phyloP scores from a whole-genome alignment of 2,888 invertebrate genomes.

The Pterostichus niger region DNA sequence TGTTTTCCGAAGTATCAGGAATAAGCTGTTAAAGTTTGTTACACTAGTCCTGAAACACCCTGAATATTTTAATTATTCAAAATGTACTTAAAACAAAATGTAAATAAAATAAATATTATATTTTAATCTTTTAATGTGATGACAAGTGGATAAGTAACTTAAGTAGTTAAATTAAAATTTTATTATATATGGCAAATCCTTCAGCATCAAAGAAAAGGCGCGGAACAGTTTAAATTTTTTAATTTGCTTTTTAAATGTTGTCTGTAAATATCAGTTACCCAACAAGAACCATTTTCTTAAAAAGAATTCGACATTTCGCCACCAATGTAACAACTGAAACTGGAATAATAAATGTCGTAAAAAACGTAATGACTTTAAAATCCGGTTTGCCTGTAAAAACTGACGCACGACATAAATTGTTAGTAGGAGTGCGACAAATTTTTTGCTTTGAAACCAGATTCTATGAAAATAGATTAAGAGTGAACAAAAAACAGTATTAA shows the following conservation, averaged over 20 bases:
- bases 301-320: slow-evolving; percentile 4
- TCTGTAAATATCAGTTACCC: slow-evolving; percentile 39
- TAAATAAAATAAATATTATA: too few species aligned
- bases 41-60: too few species aligned
- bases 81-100: too few species aligned
- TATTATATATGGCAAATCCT: too few species aligned
- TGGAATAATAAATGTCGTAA: slow-evolving; percentile 26
- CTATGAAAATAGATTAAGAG: slow-evolving; percentile 6
- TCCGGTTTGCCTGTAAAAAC: slow-evolving; percentile 18
- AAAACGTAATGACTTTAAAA: slow-evolving; percentile 9
- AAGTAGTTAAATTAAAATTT: too few species aligned
- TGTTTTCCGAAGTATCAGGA: too few species aligned
- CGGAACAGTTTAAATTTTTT: slow-evolving; percentile 2
- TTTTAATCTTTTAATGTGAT: too few species aligned
- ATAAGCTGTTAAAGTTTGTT: too few species aligned
- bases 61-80: too few species aligned
- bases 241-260: not conserved
- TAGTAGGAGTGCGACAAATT: slow-evolving; percentile 24
- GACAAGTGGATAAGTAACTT: too few species aligned
- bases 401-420: slow-evolving; percentile 22
- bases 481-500: slow-evolving; percentile 21
- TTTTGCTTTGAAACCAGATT: slow-evolving; percentile 29
- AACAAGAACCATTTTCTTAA: slow-evolving; percentile 8
- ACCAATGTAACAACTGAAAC: slow-evolving; percentile 11
- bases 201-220: not conserved